Evolutionary conservation across 2,113 vertebrate species (phyloP).

Genomic region (Lepus americanus): DNA sequence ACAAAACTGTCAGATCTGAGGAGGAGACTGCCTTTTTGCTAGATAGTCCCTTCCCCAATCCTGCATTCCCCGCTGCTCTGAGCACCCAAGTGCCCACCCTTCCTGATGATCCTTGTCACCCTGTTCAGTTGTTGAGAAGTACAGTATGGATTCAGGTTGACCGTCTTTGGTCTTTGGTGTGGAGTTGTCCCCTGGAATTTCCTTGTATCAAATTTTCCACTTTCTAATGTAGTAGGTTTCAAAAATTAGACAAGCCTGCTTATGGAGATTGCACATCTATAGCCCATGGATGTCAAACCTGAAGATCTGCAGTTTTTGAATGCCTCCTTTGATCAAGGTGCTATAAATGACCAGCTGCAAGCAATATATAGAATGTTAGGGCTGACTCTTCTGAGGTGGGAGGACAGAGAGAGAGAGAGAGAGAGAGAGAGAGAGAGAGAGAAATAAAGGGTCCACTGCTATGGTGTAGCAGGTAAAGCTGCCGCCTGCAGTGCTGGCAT

Average conservation of each 20-base stretch:
- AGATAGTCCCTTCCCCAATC: background rate
- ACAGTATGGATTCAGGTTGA: background rate
- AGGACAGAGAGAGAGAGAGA: too few species aligned
- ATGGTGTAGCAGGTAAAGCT: too few species aligned
- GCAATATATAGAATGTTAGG: too few species aligned
- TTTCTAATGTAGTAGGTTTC: background rate
- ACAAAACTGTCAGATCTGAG: background rate
- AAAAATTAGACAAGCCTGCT: background rate
- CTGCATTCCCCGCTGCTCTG: background rate
- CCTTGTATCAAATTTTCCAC: background rate
- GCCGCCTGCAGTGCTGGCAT: too few species aligned
- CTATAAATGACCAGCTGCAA: background rate
- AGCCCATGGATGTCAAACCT: background rate
- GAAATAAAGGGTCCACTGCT: too few species aligned
- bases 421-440: too few species aligned
- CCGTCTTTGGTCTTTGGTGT: background rate
- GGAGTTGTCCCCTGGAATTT: background rate
- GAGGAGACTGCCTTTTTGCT: background rate
- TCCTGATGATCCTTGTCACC: background rate
- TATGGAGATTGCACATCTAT: background rate
- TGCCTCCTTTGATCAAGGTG: background rate
- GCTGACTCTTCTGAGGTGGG: too few species aligned
- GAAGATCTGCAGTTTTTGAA: background rate
- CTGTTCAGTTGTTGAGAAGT: background rate
- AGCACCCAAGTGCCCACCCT: background rate